Base-by-base conservation (phyloP, 2,888 invertebrate genomes). In the Candidula unifasciata region DNA sequence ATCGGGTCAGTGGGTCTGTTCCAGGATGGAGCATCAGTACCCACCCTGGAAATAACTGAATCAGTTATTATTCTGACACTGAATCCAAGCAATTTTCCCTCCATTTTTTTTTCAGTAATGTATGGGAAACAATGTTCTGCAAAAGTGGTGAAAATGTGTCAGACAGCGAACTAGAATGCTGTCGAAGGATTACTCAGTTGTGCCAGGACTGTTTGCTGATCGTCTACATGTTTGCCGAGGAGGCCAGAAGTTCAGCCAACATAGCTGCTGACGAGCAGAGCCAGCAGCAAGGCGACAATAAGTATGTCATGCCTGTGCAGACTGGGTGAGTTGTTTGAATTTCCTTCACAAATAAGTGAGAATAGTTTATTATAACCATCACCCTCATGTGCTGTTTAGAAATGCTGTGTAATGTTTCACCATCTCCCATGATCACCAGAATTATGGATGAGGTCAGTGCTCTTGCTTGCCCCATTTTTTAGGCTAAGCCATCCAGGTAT, bases 201-300 rank as follows among this genome's bases (percentile, higher is more conserved):
- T 94, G 94, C 87, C 90, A 91, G 69, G 93, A 94, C 88, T 94
- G 93, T 86, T 89, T 94, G 16, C 90, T 94, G 44, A 93, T 94
- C 82, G 93, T 94, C 0, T 93, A 93, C 88, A 93, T 93, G 89
- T 94, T 93, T 90, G 93, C 93, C 69, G 90, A 92, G 21, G 93
- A 93, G 76, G 92, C 93, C 16, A 92, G 91, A 80, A 83, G 81
- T 66, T 60, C 83, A 24, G 3, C 77, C 2, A 37, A 5, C 57
- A 18, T 21, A 8, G 68, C 69, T 13, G 30, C 74, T 52, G 57
- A 54, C 35, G 71, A 80, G 21, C 82, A 73, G 30, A 6, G 5
- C 0, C 83, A 68, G 21, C 69, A 68, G 54, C 68, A 77, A 60
- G 2, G 5, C 52, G 86, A 87, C 21, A 86, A 80, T 24, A 87